Conservation (phyloP, 2,113 vertebrate species). For the Cairina moschata region DNA sequence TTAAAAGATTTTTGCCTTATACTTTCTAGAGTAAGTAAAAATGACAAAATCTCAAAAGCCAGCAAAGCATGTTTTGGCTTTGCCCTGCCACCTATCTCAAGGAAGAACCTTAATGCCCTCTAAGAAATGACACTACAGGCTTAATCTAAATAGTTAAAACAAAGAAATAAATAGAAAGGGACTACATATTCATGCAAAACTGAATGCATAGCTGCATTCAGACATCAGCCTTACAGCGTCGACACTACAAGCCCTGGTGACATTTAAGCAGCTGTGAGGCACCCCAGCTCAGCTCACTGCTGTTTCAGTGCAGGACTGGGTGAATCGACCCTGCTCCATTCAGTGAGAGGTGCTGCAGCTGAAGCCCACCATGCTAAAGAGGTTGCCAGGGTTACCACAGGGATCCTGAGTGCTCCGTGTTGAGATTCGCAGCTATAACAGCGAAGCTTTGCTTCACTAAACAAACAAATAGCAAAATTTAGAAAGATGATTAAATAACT, state of each 20-base stretch:
- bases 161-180: not conserved
- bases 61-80: not conserved
- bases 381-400: conserved; percentile 44
- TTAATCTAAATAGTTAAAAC: not conserved
- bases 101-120: not conserved
- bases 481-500: not conserved
- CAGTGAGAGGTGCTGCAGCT: not conserved
- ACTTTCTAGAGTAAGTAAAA: not conserved
- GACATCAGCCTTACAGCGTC: not conserved
- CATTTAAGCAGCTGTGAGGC: not conserved
- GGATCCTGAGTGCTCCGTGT: not conserved
- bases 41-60: not conserved
- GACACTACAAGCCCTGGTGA: not conserved
- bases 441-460: conserved; percentile 14
- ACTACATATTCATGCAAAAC: not conserved
- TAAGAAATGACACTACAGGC: not conserved
- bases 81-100: not conserved
- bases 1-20: not conserved
- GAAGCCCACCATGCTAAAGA: not conserved
- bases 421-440: not conserved
- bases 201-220: not conserved
- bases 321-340: not conserved
- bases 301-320: not conserved
- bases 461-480: not conserved
- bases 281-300: not conserved